Evolutionary conservation across 2,797 vertebrate genomes (phyloP).

Genomic region (Urosaurus nigricauda): DNA sequence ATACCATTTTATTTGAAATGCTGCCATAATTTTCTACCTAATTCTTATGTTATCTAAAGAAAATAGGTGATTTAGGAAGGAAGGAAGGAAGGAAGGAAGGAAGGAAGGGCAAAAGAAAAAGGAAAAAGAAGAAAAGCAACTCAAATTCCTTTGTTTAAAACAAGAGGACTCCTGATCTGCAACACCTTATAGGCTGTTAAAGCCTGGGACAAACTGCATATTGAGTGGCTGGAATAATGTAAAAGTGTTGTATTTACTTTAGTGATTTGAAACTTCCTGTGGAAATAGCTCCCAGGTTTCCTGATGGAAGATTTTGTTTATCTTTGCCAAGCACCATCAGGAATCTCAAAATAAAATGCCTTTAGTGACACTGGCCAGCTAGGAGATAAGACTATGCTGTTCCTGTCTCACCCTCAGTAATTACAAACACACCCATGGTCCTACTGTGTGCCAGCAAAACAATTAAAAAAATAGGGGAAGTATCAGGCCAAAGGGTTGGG

Average conservation of each 20-base stretch:
- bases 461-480: conserved; percentile 70
- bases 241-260: conserved; percentile 95
- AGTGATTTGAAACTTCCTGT: conserved; percentile 99
- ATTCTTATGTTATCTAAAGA: conserved; percentile 59
- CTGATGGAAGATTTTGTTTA: conserved; percentile 99
- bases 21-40: conserved; percentile 53
- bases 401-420: conserved; percentile 91
- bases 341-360: conserved; percentile 98
- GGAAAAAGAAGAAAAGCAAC: conserved; percentile 16
- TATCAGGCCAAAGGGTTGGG: conserved; percentile 52
- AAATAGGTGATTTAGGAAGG: conserved; percentile 30
- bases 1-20: conserved; percentile 17
- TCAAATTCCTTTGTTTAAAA: conserved; percentile 57
- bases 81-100: conserved; percentile 14
- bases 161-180: conserved; percentile 40
- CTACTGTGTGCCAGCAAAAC: conserved; percentile 81
- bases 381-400: conserved; percentile 92
- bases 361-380: conserved; percentile 87
- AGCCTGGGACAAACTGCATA: conserved; percentile 74
- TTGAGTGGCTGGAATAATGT: conserved; percentile 79
- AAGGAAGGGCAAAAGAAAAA: background rate
- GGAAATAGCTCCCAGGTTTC: conserved; percentile 98
- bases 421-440: conserved; percentile 82
- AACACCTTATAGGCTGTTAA: conserved; percentile 80
- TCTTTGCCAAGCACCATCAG: conserved; percentile 98